phyloP scores from a whole-genome alignment of 2,797 vertebrate genomes.

The Propithecus deckenii region DNA sequence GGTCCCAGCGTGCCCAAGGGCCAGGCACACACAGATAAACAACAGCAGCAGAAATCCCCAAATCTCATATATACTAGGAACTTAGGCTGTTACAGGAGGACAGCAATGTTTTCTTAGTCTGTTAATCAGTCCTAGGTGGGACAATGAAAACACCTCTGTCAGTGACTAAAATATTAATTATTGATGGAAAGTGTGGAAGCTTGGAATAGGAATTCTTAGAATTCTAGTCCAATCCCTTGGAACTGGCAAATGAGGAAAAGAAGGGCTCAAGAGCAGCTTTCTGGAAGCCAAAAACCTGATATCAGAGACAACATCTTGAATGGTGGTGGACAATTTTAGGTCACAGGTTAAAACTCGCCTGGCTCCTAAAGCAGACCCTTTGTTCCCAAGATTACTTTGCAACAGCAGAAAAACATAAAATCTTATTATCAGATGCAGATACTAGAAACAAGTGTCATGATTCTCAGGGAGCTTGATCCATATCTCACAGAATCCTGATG shows the following conservation, averaged over 20 bases:
- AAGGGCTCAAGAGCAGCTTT: conserved; percentile 1
- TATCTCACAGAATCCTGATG: not conserved
- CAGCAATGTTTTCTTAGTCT: not conserved
- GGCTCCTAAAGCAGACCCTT: not conserved
- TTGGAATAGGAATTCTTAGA: conserved; percentile 40
- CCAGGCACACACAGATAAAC: not conserved
- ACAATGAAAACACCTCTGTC: conserved; percentile 29
- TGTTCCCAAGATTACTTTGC: conserved; percentile 40
- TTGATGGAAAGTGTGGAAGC: conserved; percentile 1
- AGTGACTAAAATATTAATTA: conserved; percentile 42
- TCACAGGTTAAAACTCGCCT: conserved; percentile 54
- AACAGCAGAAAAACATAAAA: conserved; percentile 49
- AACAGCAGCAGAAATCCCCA: not conserved
- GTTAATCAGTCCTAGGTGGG: not conserved
- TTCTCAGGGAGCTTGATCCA: not conserved
- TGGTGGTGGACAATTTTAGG: not conserved
- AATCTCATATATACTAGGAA: not conserved
- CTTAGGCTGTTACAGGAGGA: not conserved
- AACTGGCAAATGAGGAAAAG: conserved; percentile 1
- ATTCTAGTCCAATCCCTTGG: conserved; percentile 36
- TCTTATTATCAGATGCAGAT: conserved; percentile 36
- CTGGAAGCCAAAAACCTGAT: not conserved
- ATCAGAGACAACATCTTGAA: conserved; percentile 16
- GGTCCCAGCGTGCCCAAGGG: not conserved
- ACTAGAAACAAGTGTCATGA: conserved; percentile 15